Evolutionary conservation across 2,888 invertebrate species (phyloP), one percentile per base, ranked within the genome.

Genomic region (Eupithecia subumbrata): DNA sequence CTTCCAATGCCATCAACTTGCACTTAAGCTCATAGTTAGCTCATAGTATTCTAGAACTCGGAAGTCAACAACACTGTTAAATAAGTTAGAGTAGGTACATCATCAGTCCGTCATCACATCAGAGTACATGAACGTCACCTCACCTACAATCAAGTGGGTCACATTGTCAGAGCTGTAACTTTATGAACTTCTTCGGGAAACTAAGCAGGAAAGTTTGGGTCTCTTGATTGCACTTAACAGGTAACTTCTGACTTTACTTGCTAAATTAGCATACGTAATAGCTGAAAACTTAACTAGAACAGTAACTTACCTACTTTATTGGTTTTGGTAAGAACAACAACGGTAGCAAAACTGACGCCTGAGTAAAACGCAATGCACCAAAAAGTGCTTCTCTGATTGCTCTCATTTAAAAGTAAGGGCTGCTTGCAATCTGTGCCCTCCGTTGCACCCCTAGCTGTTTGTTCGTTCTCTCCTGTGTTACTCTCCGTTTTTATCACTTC

Each of bases 301-400:
- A 56, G 14, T 30, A 30, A 14, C 22, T 1, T 5, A 60, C 22
- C 11, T 56, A n/a, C 5, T 12, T 25, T 43, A 43, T 11, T 37
- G 37, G 37, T 5, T 37, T 43, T 43, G 2, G 43, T 43, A 43
- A 43, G 40, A 9, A 40, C 0, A 9, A 40, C 0, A 18, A 34
- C 25, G 75, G 73, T 71, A 75, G 74, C 74, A 9, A 73, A 64
- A n/a, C 22, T 75, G 72, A 64, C 34, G 64, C 64, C 64, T 64
- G 16, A 64, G 9, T 34, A 18, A 64, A 64, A 64, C 64, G 34
- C 34, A 64, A 34, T 34, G 34, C 64, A 64, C 18, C 43, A 72
- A 72, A 76, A 72, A 11, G 22, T 70, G 69, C 75, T 70, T 69
- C 69, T 71, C 9, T 45, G 34, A 16, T 64, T 64, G 64, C 64